Evolutionary conservation across 2,797 vertebrate species (phyloP).

Genomic region (Alcedo atthis): DNA sequence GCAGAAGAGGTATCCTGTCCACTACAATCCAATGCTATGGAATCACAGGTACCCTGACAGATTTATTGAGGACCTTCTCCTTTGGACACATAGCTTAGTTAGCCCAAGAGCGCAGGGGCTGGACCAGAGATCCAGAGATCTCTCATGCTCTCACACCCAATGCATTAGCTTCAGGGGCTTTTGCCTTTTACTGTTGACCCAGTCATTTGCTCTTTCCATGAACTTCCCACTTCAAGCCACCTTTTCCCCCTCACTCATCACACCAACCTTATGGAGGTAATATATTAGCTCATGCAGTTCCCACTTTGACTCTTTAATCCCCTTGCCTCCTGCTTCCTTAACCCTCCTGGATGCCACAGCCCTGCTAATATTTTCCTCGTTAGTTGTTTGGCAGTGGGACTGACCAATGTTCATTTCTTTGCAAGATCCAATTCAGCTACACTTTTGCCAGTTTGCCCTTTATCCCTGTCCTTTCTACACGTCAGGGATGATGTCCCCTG

Average conservation of each 20-base stretch:
- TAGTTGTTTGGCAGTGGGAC: not conserved
- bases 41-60: not conserved
- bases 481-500: not conserved
- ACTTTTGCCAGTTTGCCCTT: not conserved
- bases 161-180: not conserved
- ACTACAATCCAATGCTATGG: not conserved
- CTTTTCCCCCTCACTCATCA: not conserved
- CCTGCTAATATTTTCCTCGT: not conserved
- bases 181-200: not conserved
- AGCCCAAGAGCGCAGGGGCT: not conserved
- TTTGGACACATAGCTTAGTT: not conserved
- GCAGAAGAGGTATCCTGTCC: not conserved
- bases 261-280: not conserved
- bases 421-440: not conserved
- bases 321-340: not conserved
- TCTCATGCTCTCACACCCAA: not conserved
- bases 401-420: not conserved
- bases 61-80: slow-evolving; percentile 34
- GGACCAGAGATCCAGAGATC: not conserved
- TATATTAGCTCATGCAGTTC: not conserved
- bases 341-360: not conserved
- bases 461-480: not conserved
- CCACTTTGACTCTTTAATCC: not conserved
- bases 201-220: not conserved
- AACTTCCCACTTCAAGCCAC: not conserved